phyloP scores from a whole-genome alignment of 2,888 invertebrate species.

The Keiferia lycopersicella region DNA sequence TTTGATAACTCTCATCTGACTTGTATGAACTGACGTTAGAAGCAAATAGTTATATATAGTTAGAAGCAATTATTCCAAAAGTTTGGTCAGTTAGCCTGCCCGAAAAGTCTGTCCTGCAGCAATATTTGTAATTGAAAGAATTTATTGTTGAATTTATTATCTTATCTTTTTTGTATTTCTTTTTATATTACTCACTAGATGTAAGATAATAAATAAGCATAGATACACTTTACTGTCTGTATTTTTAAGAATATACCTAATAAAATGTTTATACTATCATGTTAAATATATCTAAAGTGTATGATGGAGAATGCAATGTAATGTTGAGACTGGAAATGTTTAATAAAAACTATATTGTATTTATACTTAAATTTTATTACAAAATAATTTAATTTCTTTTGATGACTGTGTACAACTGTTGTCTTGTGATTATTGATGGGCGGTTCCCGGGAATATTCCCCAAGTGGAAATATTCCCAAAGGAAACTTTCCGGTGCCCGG shows the following conservation, averaged over 20 bases:
- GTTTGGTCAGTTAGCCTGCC: background rate
- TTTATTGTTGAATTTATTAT: background rate
- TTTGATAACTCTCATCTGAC: background rate
- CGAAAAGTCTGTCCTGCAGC: background rate
- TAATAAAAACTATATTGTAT: background rate
- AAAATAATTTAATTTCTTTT: too few species aligned
- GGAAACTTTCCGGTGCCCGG: too few species aligned
- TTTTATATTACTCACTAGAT: background rate
- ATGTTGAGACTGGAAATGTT: slow-evolving; percentile 20
- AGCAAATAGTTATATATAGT: too few species aligned
- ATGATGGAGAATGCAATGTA: background rate
- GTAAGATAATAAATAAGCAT: background rate
- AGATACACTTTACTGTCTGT: background rate
- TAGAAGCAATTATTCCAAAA: background rate
- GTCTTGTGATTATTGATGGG: too few species aligned
- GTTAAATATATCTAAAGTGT: background rate
- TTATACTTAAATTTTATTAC: too few species aligned
- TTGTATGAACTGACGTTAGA: too few species aligned
- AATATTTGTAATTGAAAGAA: background rate
- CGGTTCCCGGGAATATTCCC: too few species aligned
- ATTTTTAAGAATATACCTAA: background rate
- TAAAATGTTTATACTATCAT: background rate
- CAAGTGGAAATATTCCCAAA: too few species aligned
- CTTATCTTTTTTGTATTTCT: background rate
- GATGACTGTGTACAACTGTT: too few species aligned